A percentile compares a stretch with the other conserved stretches of the same genome.
These are phyloP conservation scores for Prosopocoilus inquinatus DNA, from an alignment of 2,888 invertebrate genomes.

Conservation along the genomic window DNA sequence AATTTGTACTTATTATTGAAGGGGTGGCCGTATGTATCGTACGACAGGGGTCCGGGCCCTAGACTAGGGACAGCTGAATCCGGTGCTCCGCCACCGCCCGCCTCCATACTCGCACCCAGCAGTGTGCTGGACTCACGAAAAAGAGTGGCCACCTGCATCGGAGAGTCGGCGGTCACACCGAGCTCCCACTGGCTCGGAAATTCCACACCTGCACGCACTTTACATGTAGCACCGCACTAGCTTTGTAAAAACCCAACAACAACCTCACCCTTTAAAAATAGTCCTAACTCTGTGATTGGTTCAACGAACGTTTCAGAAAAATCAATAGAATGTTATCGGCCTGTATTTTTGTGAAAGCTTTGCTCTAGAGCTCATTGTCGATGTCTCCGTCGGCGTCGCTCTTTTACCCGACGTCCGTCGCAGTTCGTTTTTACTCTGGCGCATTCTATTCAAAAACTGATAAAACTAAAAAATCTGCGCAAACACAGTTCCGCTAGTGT, in stretches of 20 bases:
- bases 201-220: slow-evolving; percentile 31
- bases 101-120: slow-evolving; percentile 63
- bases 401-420: slow-evolving; percentile 45
- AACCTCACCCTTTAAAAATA: slow-evolving; percentile 58
- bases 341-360: slow-evolving; percentile 52
- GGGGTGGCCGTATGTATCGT: slow-evolving; percentile 49
- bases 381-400: slow-evolving; percentile 50
- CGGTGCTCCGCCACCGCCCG: slow-evolving; percentile 48
- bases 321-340: slow-evolving; percentile 63
- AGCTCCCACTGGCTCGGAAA: slow-evolving; percentile 35
- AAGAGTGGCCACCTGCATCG: slow-evolving; percentile 68
- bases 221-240: slow-evolving; percentile 41
- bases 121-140: slow-evolving; percentile 67
- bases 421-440: slow-evolving; percentile 43
- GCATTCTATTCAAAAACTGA: slow-evolving; percentile 43
- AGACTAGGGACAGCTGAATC: slow-evolving; percentile 40
- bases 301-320: slow-evolving; percentile 61
- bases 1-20: slow-evolving; percentile 51
- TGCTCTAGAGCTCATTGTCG: slow-evolving; percentile 47
- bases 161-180: slow-evolving; percentile 40
- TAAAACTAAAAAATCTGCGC: slow-evolving; percentile 21
- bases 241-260: slow-evolving; percentile 50
- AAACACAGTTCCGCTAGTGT: background rate
- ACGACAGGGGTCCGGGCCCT: slow-evolving; percentile 39
- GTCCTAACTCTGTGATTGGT: slow-evolving; percentile 55